Conservation (phyloP, 2,797 vertebrate genomes). For the Gouania willdenowi region DNA sequence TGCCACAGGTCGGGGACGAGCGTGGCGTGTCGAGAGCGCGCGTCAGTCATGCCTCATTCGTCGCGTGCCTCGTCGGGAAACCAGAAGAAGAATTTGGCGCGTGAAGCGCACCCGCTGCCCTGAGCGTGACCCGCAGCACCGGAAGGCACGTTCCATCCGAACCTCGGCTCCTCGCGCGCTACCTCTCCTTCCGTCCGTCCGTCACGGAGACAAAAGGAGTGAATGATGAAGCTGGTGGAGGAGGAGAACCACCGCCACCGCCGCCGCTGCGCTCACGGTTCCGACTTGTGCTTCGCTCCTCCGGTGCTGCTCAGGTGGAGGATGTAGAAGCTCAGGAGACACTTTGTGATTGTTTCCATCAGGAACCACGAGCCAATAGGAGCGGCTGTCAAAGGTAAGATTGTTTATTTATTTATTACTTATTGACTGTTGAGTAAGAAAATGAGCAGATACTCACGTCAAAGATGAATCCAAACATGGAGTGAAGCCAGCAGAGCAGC, state of each 20-base stretch:
- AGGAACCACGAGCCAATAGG: constrained; percentile 21
- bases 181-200: too few species aligned
- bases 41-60: constrained; percentile 54
- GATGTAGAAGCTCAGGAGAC: constrained; percentile 35
- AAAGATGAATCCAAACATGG: constrained; percentile 33
- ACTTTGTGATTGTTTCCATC: too few species aligned
- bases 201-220: constrained; percentile 46
- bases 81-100: constrained; percentile 2
- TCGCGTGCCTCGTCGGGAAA: constrained; percentile 31
- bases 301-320: constrained; percentile 36
- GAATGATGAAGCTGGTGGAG: constrained; percentile 20
- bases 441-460: too few species aligned
- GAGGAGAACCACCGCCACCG: too few species aligned
- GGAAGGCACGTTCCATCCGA: too few species aligned
- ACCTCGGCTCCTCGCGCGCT: too few species aligned
- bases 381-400: constrained; percentile 45
- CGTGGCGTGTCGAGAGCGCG: constrained; percentile 51
- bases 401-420: too few species aligned
- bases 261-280: too few species aligned
- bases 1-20: constrained; percentile 58
- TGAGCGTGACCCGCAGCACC: too few species aligned
- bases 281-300: too few species aligned
- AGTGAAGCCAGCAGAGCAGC: too few species aligned
- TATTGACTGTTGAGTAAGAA: too few species aligned
- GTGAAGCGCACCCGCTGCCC: neutral